A percentile compares a stretch with the other conserved stretches of the same genome.
Evolutionary conservation across 2,888 invertebrate genomes (phyloP).

Genomic region (Iselma pallidipennis): DNA sequence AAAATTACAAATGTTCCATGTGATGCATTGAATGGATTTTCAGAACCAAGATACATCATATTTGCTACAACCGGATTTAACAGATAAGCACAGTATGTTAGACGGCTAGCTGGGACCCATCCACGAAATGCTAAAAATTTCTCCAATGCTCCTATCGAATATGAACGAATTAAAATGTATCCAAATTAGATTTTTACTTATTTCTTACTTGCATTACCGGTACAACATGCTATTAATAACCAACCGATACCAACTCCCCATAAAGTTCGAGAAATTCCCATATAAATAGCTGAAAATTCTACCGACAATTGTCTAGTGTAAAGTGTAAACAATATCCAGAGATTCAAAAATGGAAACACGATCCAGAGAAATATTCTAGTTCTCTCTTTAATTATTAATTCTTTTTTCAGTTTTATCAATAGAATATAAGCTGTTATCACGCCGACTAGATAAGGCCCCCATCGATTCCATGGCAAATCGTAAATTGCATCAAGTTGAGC

Average conservation of each 20-base stretch:
- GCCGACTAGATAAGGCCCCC: constrained; percentile 59
- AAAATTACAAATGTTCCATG: constrained; percentile 49
- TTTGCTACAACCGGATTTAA: constrained; percentile 62
- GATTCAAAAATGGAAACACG: constrained; percentile 51
- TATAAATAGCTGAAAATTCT: constrained; percentile 57
- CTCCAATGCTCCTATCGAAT: constrained; percentile 41
- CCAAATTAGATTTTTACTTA: neutral
- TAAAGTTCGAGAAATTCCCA: constrained; percentile 58
- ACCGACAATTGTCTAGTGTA: constrained; percentile 55
- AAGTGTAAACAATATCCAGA: constrained; percentile 55
- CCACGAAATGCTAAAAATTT: constrained; percentile 51
- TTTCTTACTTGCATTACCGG: constrained; percentile 58
- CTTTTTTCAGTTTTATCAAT: constrained; percentile 47
- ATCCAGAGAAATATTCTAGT: constrained; percentile 47
- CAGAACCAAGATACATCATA: constrained; percentile 53
- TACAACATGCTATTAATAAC: constrained; percentile 62
- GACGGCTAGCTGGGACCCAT: constrained; percentile 56
- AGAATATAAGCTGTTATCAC: constrained; percentile 57
- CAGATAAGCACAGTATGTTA: constrained; percentile 64
- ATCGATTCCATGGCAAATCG: constrained; percentile 59
- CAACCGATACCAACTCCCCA: constrained; percentile 63
- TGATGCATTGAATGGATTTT: constrained; percentile 46
- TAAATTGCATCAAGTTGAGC: constrained; percentile 54
- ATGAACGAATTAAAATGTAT: neutral
- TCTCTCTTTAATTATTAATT: constrained; percentile 40